Evolutionary conservation across 2,888 invertebrate species (phyloP), one percentile per base, ranked within the genome.

Genomic region (Myopa tessellatipennis): DNA sequence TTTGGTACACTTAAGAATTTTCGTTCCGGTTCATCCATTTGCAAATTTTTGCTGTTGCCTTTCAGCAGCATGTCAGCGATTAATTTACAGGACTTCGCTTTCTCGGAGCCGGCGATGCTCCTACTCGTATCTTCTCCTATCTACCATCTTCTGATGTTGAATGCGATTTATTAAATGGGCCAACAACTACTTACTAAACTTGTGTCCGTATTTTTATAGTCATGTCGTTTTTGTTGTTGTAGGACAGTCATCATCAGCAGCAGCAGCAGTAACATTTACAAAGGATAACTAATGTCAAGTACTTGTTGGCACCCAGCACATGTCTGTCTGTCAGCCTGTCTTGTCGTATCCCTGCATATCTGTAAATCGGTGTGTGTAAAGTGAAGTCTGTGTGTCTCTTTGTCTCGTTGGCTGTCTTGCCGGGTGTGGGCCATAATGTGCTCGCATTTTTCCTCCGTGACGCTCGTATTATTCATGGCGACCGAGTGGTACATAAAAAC

Each of bases 221-320:
- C 8, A 14, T 14, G 55, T n/a, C 4, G 6, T 10, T 45, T 6
- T 10, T 45, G 45, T 45, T 45, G 7, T 45, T n/a, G 55, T 5
- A 55, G 55, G 50, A 50, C 5, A 4, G 55, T n/a, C 55, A 55
- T n/a, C n/a, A n/a, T 14, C 14, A 55, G 55, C n/a, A n/a, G 71
- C 60, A 60, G 71, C 16, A 67, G 40, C 40, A 38, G 40, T 40
- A 40, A 40, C 40, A 67, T 40, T 67, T 38, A 38, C 38, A 67
- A n/a, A 67, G 40, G 40, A 70, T 70, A 74, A 74, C 70, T 69
- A 70, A 70, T 74, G 70, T 70, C 61, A 74, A 52, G 63, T 74
- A 60, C 63, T 61, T 74, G 63, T 68, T 65, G 72, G 45, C 75
- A 58, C 61, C 67, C 65, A 70, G 60, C 69, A 69, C 61, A 68